These are phyloP conservation scores for Sceloporus undulatus DNA, from an alignment of 2,113 vertebrate species.

Conservation along the genomic window DNA sequence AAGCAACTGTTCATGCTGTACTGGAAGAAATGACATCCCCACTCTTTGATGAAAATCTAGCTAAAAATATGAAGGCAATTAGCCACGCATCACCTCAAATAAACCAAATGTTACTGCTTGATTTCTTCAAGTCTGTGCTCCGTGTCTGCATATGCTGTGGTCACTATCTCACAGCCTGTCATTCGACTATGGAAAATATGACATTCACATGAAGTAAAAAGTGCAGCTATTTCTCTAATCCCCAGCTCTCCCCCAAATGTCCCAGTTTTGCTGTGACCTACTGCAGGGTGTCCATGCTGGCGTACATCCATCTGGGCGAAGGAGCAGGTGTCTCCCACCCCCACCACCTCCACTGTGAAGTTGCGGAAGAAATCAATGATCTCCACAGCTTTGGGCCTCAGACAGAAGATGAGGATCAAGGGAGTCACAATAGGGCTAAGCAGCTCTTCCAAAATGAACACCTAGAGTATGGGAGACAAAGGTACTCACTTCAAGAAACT, in stretches of 20 bases:
- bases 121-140: not conserved
- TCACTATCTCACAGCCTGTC: not conserved
- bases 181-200: not conserved
- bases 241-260: not conserved
- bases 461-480: slow-evolving; percentile 69
- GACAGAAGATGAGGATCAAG: slow-evolving; percentile 93
- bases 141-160: not conserved
- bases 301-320: slow-evolving; percentile 99
- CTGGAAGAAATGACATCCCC: not conserved
- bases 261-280: slow-evolving; percentile 66
- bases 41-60: not conserved
- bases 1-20: not conserved
- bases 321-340: slow-evolving; percentile 97
- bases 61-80: not conserved
- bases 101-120: not conserved
- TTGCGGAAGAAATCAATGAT: slow-evolving; percentile 99
- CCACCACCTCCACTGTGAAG: slow-evolving; percentile 96
- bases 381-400: slow-evolving; percentile 95
- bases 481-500: not conserved
- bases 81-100: not conserved
- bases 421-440: slow-evolving; percentile 96
- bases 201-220: not conserved
- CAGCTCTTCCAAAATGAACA: slow-evolving; percentile 96
- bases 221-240: not conserved
- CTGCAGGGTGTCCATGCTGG: slow-evolving; percentile 96